phyloP scores from a whole-genome alignment of 2,797 vertebrate genomes.

The Parotocinclus haroldoi region DNA sequence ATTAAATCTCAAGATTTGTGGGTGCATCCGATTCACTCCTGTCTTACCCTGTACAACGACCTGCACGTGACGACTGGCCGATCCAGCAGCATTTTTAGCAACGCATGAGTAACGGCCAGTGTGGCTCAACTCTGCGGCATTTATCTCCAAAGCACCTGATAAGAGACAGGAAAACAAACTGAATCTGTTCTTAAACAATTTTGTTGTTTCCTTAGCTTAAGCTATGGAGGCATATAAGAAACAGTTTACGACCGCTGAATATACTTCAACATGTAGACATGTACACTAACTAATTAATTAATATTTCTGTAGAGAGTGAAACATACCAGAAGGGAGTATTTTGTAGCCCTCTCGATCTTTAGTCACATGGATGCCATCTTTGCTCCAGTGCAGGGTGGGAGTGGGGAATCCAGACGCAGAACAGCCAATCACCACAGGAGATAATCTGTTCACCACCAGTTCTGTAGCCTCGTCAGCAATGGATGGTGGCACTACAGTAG shows the following conservation, averaged over 20 bases:
- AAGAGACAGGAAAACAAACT: not conserved
- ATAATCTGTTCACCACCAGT: constrained; percentile 79
- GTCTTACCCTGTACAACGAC: constrained; percentile 86
- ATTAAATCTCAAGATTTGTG: too few relatives aligned
- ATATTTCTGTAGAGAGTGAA: not conserved
- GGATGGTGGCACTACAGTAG: constrained; percentile 83
- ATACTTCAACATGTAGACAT: too few relatives aligned
- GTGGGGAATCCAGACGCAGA: constrained; percentile 83
- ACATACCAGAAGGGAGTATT: constrained; percentile 83
- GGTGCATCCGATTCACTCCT: too few relatives aligned
- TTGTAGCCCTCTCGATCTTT: constrained; percentile 77
- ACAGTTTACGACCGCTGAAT: too few relatives aligned
- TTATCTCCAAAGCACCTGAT: constrained; percentile 84
- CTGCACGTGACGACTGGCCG: constrained; percentile 79
- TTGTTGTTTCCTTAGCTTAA: too few relatives aligned
- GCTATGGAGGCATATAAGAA: too few relatives aligned
- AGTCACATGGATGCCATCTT: constrained; percentile 81
- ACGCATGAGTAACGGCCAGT: constrained; percentile 82
- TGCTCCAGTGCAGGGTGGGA: constrained; percentile 86
- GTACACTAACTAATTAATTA: too few relatives aligned
- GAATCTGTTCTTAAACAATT: not conserved
- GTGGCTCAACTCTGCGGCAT: constrained; percentile 76
- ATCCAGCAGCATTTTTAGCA: constrained; percentile 84
- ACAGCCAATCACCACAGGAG: constrained; percentile 84
- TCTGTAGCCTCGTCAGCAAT: constrained; percentile 91